Percentiles rank a stretch among this genome's conserved stretches.
Evolutionary conservation across 2,113 vertebrate species (phyloP).

Genomic region (Nicator chloris): DNA sequence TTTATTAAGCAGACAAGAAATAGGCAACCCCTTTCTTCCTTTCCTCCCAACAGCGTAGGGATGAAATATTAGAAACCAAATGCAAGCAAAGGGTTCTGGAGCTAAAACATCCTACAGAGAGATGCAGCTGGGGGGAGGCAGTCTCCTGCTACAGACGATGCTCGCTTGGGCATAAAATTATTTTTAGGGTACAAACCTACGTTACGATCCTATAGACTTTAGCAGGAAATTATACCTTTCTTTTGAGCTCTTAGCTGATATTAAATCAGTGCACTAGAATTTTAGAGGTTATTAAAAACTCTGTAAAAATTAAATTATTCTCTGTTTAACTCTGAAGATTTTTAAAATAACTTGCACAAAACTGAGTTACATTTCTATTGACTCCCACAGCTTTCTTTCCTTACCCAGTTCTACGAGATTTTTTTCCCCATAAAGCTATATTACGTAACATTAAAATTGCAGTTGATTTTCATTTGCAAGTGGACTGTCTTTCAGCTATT

Average conservation of each 20-base stretch:
- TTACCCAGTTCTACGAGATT: neutral
- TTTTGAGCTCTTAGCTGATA: neutral
- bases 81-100: neutral
- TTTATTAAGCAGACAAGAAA: neutral
- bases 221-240: conserved; percentile 32
- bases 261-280: conserved; percentile 7
- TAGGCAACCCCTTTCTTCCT: neutral
- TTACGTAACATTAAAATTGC: conserved; percentile 19
- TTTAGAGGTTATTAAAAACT: conserved; percentile 41
- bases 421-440: neutral
- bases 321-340: conserved; percentile 31
- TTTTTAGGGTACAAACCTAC: conserved; percentile 8
- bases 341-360: conserved; percentile 57
- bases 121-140: neutral
- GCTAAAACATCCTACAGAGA: neutral
- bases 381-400: conserved; percentile 44
- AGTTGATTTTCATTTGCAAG: conserved; percentile 10
- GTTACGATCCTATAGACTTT: neutral
- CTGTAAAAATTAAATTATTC: conserved; percentile 40
- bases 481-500: conserved; percentile 13
- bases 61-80: neutral
- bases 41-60: neutral
- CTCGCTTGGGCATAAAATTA: neutral
- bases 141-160: neutral
- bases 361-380: neutral